phyloP scores from a whole-genome alignment of 1,140 invertebrate species.

The Solenopsis fugax region DNA sequence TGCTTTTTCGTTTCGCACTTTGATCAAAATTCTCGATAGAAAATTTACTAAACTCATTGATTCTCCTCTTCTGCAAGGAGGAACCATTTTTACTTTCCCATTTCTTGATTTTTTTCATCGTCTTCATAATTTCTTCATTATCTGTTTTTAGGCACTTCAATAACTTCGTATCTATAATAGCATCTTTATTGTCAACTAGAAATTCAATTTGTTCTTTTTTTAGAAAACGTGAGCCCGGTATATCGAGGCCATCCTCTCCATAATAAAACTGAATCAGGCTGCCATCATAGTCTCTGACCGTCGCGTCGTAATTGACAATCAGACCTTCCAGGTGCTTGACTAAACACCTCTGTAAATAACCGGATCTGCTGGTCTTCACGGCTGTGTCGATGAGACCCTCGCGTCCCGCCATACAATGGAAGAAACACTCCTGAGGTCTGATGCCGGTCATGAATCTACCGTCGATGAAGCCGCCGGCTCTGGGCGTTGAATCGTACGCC shows the following conservation, averaged over 20 bases:
- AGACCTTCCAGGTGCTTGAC: slow-evolving; percentile 99
- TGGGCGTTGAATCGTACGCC: slow-evolving; percentile 95
- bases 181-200: slow-evolving; percentile 92
- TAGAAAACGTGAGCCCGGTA: slow-evolving; percentile 95
- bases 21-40: slow-evolving; percentile 77
- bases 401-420: slow-evolving; percentile 99
- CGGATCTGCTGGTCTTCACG: slow-evolving; percentile 97
- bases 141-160: slow-evolving; percentile 88
- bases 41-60: slow-evolving; percentile 81
- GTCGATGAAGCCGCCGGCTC: slow-evolving; percentile 98
- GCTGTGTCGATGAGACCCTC: slow-evolving; percentile 96
- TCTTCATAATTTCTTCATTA: slow-evolving; percentile 85
- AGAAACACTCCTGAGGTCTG: slow-evolving; percentile 99
- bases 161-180: slow-evolving; percentile 88
- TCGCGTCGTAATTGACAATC: slow-evolving; percentile 96
- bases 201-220: slow-evolving; percentile 93
- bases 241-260: slow-evolving; percentile 99
- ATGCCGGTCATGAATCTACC: slow-evolving; percentile 97
- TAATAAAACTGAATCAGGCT: slow-evolving; percentile 98
- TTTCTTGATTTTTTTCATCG: slow-evolving; percentile 87
- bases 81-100: slow-evolving; percentile 89
- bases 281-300: slow-evolving; percentile 97
- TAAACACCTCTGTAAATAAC: slow-evolving; percentile 98
- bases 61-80: slow-evolving; percentile 82
- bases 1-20: slow-evolving; percentile 76